Percentiles rank a stretch among this genome's conserved stretches.
These are phyloP conservation scores for Aurelia sp. DNA, from an alignment of 30 jellyfish, hydroid and myxozoan species.

Conservation along the genomic window DNA sequence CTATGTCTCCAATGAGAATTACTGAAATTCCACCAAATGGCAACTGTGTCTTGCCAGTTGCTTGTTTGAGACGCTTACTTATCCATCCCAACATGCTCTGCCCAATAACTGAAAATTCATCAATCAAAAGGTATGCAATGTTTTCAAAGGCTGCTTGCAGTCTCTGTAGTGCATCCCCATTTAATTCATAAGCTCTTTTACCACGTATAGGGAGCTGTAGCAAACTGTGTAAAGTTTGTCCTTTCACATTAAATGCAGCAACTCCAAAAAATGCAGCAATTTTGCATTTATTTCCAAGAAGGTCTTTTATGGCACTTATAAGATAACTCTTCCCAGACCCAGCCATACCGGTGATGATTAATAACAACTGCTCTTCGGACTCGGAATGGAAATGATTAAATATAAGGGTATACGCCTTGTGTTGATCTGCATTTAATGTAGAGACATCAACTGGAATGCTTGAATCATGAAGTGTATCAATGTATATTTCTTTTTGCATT, in stretches of 20 bases:
- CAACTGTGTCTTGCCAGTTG: constrained; percentile 13
- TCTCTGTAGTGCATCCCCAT: constrained; percentile 3
- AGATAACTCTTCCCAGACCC: constrained; percentile 53
- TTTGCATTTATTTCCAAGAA: constrained; percentile 1
- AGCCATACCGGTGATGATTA: constrained; percentile 24
- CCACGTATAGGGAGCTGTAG: constrained; percentile 33
- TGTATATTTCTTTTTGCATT: neutral
- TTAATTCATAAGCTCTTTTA: neutral
- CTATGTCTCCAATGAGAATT: constrained; percentile 33
- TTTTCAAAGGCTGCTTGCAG: neutral
- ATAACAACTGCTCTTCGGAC: constrained; percentile 11
- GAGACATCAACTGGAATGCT: neutral
- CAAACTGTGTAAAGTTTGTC: constrained; percentile 32
- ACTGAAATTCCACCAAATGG: constrained; percentile 41
- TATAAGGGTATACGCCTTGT: constrained; percentile 20
- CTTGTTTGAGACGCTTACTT: constrained; percentile 34
- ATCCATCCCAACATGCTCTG: constrained; percentile 43
- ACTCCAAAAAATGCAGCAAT: constrained; percentile 12
- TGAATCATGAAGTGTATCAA: neutral
- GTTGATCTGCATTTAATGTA: constrained; percentile 19
- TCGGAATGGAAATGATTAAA: neutral
- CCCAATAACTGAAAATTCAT: constrained; percentile 45
- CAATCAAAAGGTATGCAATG: constrained; percentile 5
- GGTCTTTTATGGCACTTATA: constrained; percentile 13
- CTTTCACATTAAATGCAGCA: constrained; percentile 42